Base-by-base conservation (phyloP, 2,888 invertebrate species). In the Leptinotarsa rubiginosa region DNA sequence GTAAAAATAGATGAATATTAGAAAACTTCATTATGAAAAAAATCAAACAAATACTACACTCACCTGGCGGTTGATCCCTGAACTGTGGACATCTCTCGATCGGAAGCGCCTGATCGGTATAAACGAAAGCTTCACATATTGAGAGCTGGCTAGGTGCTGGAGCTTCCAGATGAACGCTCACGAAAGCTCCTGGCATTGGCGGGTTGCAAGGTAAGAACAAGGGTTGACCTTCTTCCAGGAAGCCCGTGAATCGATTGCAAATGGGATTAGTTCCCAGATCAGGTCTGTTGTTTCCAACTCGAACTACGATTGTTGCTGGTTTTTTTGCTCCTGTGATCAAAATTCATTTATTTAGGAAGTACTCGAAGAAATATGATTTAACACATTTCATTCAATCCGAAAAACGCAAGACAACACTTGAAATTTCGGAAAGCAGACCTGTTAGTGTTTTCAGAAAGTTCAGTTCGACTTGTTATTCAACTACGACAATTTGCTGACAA, bases 141-240 rank as follows among this genome's bases (percentile, higher is more conserved):
- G 96, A 96, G 16, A 97, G 89, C 77, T 95, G 95, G 77, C 92
- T 93, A 0, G 94, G 92, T 0, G 89, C 85, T 1, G 93, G 90
- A 0, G 93, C 92, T 88, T 97, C 97, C 73, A 97, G 87, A 85
- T 97, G 97, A 0, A 97, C 96, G 81, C 96, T 96, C 77, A 97
- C 97, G 87, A 97, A 97, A 12, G 97, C 97, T 0, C 97, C 97
- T 0, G 97, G 96, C 96, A 97, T 97, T 0, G 97, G 97, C 1
- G 97, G 97, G 88, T 96, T 96, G 89, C 97, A 97, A 0, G 97
- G 97, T 69, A 97, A 88, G 88, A 97, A 97, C 7, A 97, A 89
- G 0, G 97, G 97, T 84, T 96, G 95, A 0, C 97, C 97, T 86
- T 96, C 96, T 85, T 97, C 95, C 15, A 96, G 88, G 76, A 92